Percentiles rank a stretch among this genome's conserved stretches.
Evolutionary conservation across 2,888 invertebrate species (phyloP).

Genomic region (Drosophila neutralis): DNA sequence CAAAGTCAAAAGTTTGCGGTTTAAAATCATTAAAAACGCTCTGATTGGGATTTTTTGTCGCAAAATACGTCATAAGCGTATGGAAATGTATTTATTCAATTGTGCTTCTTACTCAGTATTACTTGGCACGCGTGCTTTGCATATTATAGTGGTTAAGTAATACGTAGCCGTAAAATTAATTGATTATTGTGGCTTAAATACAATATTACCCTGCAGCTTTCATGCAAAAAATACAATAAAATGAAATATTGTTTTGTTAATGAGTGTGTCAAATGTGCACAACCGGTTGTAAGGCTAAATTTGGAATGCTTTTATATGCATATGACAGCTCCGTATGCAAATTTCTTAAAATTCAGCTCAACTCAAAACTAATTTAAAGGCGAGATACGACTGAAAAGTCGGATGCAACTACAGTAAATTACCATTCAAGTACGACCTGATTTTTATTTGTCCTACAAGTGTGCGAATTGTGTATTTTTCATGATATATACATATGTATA

Average conservation of each 20-base stretch:
- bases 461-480: slow-evolving; percentile 33
- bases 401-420: slow-evolving; percentile 62
- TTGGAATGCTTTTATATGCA: slow-evolving; percentile 52
- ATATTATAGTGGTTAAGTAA: slow-evolving; percentile 45
- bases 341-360: slow-evolving; percentile 55
- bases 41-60: slow-evolving; percentile 34
- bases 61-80: slow-evolving; percentile 20
- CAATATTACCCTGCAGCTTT: slow-evolving; percentile 4
- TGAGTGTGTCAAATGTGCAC: slow-evolving; percentile 19
- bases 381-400: slow-evolving; percentile 19
- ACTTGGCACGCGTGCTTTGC: slow-evolving; percentile 43
- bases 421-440: slow-evolving; percentile 74
- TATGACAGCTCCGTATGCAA: slow-evolving; percentile 57
- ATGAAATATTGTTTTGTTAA: slow-evolving; percentile 12
- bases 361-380: slow-evolving; percentile 54
- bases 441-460: slow-evolving; percentile 53
- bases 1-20: slow-evolving; percentile 45
- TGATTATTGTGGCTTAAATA: slow-evolving; percentile 16
- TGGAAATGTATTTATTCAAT: slow-evolving; percentile 25
- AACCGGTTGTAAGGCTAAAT: slow-evolving; percentile 55
- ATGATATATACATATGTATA: neutral
- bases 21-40: slow-evolving; percentile 30
- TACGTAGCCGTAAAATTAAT: slow-evolving; percentile 32
- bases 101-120: slow-evolving; percentile 22
- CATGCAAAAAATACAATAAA: neutral